Evolutionary conservation across 2,113 vertebrate genomes (phyloP), one percentile per base, ranked within the genome.

Genomic region (Upupa epops): DNA sequence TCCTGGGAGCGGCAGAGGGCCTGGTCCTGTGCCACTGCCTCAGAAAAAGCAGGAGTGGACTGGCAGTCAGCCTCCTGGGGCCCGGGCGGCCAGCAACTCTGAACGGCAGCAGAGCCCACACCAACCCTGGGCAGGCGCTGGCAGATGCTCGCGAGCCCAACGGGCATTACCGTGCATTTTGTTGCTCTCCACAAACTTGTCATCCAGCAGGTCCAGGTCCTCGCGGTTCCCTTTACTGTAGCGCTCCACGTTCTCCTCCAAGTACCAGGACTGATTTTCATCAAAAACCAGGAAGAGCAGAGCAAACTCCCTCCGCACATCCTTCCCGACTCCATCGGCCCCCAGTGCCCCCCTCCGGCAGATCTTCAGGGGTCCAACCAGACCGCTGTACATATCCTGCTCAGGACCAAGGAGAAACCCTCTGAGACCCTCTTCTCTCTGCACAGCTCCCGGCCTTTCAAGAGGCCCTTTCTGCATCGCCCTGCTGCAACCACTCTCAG

Each of bases 221-320:
- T 32, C 59, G 54, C 25, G 28, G 20, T 88, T 70, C 42, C 90
- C 86, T 24, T 83, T 61, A 15, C 93, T 87, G 68, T 97, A 95
- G 18, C 0, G 84, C 70, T 95, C 40, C 79, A 98, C 83, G 19
- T 98, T 98, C 55, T 98, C 97, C 48, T 98, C 92, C 82, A 98
- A 92, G 93, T 98, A 98, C 98, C 98, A 98, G 69, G 98, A 98
- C 36, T 97, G 91, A 66, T 98, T 98, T 79, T 98, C 98, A 96
- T 98, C 98, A 95, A 98, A 98, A 60, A 98, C 94, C 91, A 98
- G 92, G 94, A 98, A 98, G 26, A 98, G 94, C 6, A 98, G 96
- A n/a, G 96, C 97, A 94, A 98, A 98, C 85, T 98, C 98, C n/a
- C 88, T 90, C 88, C 93, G 94, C 6, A 97, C 54, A 42, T 97